phyloP scores from a whole-genome alignment of 2,113 vertebrate genomes.

The Hemichromis elongatus region DNA sequence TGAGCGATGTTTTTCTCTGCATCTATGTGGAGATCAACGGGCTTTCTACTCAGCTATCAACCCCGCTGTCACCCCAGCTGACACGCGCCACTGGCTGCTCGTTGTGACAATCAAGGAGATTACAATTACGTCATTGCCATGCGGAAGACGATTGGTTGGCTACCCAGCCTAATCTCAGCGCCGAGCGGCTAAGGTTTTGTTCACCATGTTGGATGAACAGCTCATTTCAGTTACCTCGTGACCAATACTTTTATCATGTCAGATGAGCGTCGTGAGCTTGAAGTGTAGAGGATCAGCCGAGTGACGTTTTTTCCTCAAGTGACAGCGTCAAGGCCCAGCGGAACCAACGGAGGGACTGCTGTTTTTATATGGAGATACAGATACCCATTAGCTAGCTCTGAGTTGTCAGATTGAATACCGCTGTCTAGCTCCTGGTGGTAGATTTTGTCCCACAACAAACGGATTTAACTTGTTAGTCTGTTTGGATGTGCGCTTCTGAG shows the following conservation, averaged over 20 bases:
- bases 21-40: neutral
- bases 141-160: constrained; percentile 49
- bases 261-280: neutral
- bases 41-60: neutral
- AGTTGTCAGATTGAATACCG: constrained; percentile 18
- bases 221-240: neutral
- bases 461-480: constrained; percentile 28
- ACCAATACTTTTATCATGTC: constrained; percentile 5
- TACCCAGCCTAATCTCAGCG: constrained; percentile 31
- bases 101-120: constrained; percentile 50
- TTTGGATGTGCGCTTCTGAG: neutral
- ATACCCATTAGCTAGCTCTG: constrained; percentile 17
- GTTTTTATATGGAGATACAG: constrained; percentile 14
- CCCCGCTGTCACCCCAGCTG: neutral
- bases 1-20: neutral
- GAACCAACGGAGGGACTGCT: neutral
- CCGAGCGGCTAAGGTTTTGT: constrained; percentile 5
- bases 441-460: constrained; percentile 22
- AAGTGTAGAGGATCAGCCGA: neutral
- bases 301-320: neutral
- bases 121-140: constrained; percentile 21
- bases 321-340: neutral
- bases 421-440: constrained; percentile 40
- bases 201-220: constrained; percentile 67
- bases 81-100: constrained; percentile 17